These are phyloP conservation scores for Heliornis fulica DNA, from an alignment of 2,113 vertebrate species.

Conservation along the genomic window DNA sequence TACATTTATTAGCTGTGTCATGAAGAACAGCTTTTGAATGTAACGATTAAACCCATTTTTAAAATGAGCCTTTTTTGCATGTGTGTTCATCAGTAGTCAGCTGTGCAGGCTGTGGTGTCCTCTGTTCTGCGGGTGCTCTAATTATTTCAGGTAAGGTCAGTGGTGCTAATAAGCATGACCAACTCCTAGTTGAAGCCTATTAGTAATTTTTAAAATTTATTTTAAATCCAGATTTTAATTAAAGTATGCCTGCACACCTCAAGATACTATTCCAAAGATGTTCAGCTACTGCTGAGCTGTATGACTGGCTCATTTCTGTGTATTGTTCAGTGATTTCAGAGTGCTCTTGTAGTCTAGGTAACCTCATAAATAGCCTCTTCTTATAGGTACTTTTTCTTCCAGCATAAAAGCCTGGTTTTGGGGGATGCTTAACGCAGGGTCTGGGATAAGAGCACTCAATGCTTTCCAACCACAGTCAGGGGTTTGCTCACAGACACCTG, in stretches of 20 bases:
- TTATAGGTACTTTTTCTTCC: neutral
- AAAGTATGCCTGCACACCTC: neutral
- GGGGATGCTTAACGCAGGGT: neutral
- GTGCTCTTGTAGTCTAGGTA: conserved; percentile 54
- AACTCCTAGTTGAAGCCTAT: neutral
- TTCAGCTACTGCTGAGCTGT: neutral
- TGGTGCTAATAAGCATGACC: neutral
- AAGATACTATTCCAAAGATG: neutral
- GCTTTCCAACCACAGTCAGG: neutral
- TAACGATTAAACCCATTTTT: neutral
- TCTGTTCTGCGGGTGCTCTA: neutral
- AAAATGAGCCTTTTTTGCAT: neutral
- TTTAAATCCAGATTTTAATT: conserved; percentile 4
- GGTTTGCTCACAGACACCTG: neutral
- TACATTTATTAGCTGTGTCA: neutral
- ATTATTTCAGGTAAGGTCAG: neutral
- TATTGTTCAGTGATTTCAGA: conserved; percentile 3
- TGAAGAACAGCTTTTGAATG: neutral
- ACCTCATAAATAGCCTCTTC: conserved; percentile 31
- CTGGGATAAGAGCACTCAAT: neutral
- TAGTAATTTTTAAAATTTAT: no score
- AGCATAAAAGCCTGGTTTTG: neutral
- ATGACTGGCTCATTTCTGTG: neutral
- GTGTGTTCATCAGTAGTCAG: neutral
- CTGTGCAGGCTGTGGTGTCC: neutral